These are phyloP conservation scores for Cyclophora punctaria DNA, from an alignment of 2,888 invertebrate species.

Conservation along the genomic window DNA sequence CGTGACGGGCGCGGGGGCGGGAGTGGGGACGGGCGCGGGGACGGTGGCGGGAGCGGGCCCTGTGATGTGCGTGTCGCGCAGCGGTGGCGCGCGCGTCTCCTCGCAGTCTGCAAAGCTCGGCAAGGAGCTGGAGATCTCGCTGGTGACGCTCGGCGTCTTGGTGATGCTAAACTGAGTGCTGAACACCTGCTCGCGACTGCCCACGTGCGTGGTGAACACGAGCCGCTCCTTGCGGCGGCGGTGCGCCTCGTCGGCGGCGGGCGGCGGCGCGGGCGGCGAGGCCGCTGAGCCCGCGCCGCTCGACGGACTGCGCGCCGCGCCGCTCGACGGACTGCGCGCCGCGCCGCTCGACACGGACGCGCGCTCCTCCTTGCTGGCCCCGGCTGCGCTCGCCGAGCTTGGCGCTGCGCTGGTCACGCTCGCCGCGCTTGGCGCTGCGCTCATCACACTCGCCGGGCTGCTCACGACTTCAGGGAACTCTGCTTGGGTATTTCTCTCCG, in stretches of 20 bases:
- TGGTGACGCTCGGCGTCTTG: constrained; percentile 78
- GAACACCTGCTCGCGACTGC: constrained; percentile 81
- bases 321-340: constrained; percentile 5
- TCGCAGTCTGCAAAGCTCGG: constrained; percentile 74
- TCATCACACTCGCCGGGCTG: constrained; percentile 9
- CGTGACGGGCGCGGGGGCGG: constrained; percentile 10
- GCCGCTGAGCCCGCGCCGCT: constrained; percentile 1
- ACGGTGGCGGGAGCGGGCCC: constrained; percentile 7
- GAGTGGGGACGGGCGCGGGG: constrained; percentile 5
- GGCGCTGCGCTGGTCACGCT: constrained; percentile 9
- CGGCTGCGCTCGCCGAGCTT: constrained; percentile 9
- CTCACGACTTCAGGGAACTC: constrained; percentile 13
- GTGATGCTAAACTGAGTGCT: constrained; percentile 79
- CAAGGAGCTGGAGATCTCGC: constrained; percentile 73
- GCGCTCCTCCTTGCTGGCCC: background rate
- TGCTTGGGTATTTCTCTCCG: constrained; percentile 38
- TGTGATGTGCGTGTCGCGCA: constrained; percentile 15
- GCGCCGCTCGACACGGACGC: constrained; percentile 8
- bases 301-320: constrained; percentile 1
- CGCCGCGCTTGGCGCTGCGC: background rate
- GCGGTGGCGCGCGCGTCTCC: constrained; percentile 45
- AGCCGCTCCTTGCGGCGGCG: constrained; percentile 58
- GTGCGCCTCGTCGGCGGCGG: constrained; percentile 19
- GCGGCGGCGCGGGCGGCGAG: constrained; percentile 4
- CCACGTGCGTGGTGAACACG: constrained; percentile 80